Evolutionary conservation across 2,113 vertebrate species (phyloP), one percentile per base, ranked within the genome.

Genomic region (Pungitius pungitius): DNA sequence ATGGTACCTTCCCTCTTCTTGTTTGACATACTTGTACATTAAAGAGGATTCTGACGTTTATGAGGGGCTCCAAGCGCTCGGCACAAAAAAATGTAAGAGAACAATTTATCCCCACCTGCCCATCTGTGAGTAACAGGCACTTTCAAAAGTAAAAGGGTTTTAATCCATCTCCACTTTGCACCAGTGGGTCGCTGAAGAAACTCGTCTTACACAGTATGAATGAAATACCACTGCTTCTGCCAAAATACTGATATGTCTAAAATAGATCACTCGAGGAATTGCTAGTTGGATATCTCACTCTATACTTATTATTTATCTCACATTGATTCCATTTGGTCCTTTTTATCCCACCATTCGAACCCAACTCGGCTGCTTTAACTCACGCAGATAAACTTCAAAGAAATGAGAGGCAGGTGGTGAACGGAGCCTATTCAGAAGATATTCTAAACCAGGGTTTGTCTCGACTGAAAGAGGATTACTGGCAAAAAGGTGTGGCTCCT

Each of bases 401-500:
- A 79, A 75, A 72, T 35, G 17, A 77, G 73, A 81, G 30, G 72
- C 89, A 87, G 81, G 70, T 89, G 82, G 71, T 77, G 83, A 89
- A 85, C 49, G 26, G 51, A 65, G 78, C 64, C 84, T 84, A 84
- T 88, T 91, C 75, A 89, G 62, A 52, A 56, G 42, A 69, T 45
- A 61, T 69, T 76, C 87, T 84, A 87, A 87, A 90, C 77, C 54
- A 67, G 57, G 84, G 78, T 75, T 89, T 90, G 80, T 88, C 66
- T 83, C 45, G 2, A 49, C 65, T 83, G 69, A 86, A 83, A 83
- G 60, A 87, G 79, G 84, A 86, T 85, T 84, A 84, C 56, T 75
- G 69, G 55, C n/a, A 83, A 57, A 52, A 88, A 91, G 90, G 90
- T 89, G 88, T 89, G 91, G 86, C 64, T 85, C 51, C 45, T 71